A percentile compares a stretch with the other conserved stretches of the same genome.
Conservation (phyloP, 1,140 invertebrate species). For the Bombus waltoni region DNA sequence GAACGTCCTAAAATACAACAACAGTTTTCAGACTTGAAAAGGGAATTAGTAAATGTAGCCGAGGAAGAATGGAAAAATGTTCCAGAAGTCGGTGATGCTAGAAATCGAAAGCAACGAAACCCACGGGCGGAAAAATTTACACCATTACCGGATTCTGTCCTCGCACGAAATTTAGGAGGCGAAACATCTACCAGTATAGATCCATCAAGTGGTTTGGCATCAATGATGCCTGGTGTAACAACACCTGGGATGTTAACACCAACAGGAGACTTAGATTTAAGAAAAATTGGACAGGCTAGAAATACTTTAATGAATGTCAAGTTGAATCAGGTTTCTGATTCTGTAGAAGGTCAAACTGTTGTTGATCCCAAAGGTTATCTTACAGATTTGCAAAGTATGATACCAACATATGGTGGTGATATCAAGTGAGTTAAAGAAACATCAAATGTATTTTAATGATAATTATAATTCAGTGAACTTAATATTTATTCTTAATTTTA, state of each 20-base stretch:
- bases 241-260: conserved; percentile 91
- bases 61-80: conserved; percentile 98
- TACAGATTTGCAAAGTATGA: conserved; percentile 99
- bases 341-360: conserved; percentile 99
- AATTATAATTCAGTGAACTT: conserved; percentile 1
- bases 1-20: conserved; percentile 99
- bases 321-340: conserved; percentile 98
- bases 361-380: conserved; percentile 99
- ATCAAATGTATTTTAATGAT: background rate
- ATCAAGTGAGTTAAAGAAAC: conserved; percentile 88
- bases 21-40: conserved; percentile 98
- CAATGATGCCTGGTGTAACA: conserved; percentile 91
- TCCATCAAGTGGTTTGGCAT: conserved; percentile 91
- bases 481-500: conserved; percentile 71
- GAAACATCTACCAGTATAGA: conserved; percentile 93
- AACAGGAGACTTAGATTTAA: conserved; percentile 96
- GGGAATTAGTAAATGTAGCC: conserved; percentile 92
- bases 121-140: conserved; percentile 98
- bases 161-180: conserved; percentile 94
- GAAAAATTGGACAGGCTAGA: conserved; percentile 99
- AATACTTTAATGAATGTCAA: conserved; percentile 99
- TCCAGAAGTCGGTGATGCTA: conserved; percentile 99
- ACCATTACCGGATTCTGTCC: conserved; percentile 97
- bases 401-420: conserved; percentile 98
- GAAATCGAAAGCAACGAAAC: conserved; percentile 98